phyloP scores from a whole-genome alignment of 2,888 invertebrate genomes.

The Tenthredo amoena region DNA sequence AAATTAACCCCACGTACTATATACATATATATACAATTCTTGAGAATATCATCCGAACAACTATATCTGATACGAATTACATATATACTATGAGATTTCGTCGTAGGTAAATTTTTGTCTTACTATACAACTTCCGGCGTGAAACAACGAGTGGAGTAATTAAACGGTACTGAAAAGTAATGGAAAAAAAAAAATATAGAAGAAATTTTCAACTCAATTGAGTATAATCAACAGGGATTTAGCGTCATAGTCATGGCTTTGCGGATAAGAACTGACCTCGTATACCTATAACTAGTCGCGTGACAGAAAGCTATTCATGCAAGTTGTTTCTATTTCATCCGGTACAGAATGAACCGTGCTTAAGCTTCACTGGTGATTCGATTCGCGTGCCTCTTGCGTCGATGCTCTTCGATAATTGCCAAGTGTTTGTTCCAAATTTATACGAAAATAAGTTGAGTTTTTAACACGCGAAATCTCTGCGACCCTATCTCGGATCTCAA shows the following conservation, averaged over 20 bases:
- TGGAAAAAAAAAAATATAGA: slow-evolving; percentile 11
- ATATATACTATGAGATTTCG: not conserved
- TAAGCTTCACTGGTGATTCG: slow-evolving; percentile 26
- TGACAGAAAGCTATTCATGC: slow-evolving; percentile 34
- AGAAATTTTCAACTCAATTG: slow-evolving; percentile 17
- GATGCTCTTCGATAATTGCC: not conserved
- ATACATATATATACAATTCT: not conserved
- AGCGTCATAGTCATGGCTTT: not conserved
- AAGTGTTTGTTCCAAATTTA: slow-evolving; percentile 26
- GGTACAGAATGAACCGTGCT: slow-evolving; percentile 25
- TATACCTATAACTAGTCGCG: slow-evolving; percentile 10
- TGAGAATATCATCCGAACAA: not conserved
- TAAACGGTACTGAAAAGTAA: not conserved
- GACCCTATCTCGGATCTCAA: not conserved
- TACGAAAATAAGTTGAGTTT: not conserved
- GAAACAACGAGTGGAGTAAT: not conserved
- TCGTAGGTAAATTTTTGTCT: not conserved
- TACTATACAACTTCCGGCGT: not conserved
- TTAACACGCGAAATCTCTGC: not conserved
- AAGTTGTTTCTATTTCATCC: slow-evolving; percentile 29
- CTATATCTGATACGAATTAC: not conserved
- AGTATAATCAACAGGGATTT: not conserved
- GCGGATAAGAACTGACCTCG: slow-evolving; percentile 41
- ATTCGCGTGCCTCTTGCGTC: slow-evolving; percentile 33
- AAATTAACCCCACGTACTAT: slow-evolving; percentile 51